Evolutionary conservation across 2,888 invertebrate species (phyloP).

Genomic region (Sicus ferrugineus): DNA sequence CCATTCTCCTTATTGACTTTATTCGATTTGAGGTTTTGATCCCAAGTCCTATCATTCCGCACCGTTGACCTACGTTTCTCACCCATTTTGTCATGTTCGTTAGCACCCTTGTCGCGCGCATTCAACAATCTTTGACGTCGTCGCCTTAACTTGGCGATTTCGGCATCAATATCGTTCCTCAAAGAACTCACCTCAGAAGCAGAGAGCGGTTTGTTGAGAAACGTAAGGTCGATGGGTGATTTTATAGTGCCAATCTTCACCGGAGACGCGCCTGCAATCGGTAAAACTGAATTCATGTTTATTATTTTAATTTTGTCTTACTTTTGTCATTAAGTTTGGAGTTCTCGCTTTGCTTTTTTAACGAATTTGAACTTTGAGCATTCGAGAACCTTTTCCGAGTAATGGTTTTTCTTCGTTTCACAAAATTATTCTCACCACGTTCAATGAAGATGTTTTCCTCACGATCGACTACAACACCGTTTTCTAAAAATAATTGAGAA

Average conservation of each 20-base stretch:
- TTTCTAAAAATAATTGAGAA: constrained; percentile 37
- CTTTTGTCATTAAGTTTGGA: not conserved
- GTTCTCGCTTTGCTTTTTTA: not conserved
- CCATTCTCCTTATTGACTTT: constrained; percentile 7
- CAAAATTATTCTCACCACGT: constrained; percentile 34
- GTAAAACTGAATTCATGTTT: too few relatives aligned
- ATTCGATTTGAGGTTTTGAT: constrained; percentile 26
- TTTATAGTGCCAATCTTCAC: not conserved
- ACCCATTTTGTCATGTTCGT: constrained; percentile 10
- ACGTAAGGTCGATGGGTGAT: not conserved
- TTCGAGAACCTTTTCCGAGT: constrained; percentile 38
- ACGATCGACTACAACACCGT: constrained; percentile 41
- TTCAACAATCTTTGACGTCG: constrained; percentile 11
- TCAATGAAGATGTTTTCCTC: constrained; percentile 40
- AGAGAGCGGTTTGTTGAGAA: constrained; percentile 8
- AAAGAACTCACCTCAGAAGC: constrained; percentile 33
- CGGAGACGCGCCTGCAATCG: too few relatives aligned
- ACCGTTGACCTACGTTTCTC: constrained; percentile 17
- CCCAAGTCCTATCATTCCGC: constrained; percentile 36
- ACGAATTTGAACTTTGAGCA: not conserved
- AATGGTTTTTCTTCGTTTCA: constrained; percentile 35
- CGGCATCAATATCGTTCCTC: constrained; percentile 37
- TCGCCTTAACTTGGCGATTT: constrained; percentile 39
- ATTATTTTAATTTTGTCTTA: not conserved
- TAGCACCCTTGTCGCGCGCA: not conserved